phyloP scores from a whole-genome alignment of 2,888 invertebrate species.

The Drosophila kanekoi region DNA sequence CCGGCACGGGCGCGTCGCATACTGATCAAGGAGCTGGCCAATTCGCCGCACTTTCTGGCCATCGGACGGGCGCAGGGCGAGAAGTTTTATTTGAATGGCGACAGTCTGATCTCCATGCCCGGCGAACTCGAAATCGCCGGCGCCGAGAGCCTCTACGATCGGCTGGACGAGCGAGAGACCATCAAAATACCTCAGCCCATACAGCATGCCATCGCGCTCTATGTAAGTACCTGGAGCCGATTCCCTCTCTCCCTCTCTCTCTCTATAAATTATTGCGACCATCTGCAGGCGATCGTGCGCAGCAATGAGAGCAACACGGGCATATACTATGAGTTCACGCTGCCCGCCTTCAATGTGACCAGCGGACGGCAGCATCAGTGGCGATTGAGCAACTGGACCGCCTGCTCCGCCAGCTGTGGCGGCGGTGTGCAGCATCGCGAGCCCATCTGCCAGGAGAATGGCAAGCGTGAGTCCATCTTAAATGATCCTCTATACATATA shows the following conservation, averaged over 20 bases:
- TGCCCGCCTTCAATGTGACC: constrained; percentile 86
- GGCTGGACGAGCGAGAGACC: constrained; percentile 92
- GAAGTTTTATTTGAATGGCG: constrained; percentile 92
- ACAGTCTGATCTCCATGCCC: constrained; percentile 90
- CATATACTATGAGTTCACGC: constrained; percentile 92
- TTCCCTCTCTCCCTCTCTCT: no score
- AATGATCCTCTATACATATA: no score
- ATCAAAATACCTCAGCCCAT: constrained; percentile 93
- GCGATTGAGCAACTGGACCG: constrained; percentile 92
- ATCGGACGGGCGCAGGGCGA: constrained; percentile 88
- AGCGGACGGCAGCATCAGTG: constrained; percentile 89
- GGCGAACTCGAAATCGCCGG: constrained; percentile 94
- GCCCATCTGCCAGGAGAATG: constrained; percentile 85
- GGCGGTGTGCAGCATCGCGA: constrained; percentile 89
- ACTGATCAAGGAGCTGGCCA: constrained; percentile 90
- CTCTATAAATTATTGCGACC: neutral
- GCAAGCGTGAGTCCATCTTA: constrained; percentile 84
- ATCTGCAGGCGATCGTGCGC: constrained; percentile 89
- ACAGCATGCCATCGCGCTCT: constrained; percentile 91
- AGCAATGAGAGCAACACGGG: constrained; percentile 92
- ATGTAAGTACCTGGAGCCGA: constrained; percentile 86
- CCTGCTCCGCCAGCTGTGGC: constrained; percentile 92
- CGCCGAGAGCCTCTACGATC: constrained; percentile 91
- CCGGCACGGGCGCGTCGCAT: constrained; percentile 93
- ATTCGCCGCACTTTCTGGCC: constrained; percentile 92